Percentiles rank a stretch among this genome's conserved stretches.
Evolutionary conservation across 2,797 vertebrate species (phyloP).

Genomic region (Zenarchopterus dispar): DNA sequence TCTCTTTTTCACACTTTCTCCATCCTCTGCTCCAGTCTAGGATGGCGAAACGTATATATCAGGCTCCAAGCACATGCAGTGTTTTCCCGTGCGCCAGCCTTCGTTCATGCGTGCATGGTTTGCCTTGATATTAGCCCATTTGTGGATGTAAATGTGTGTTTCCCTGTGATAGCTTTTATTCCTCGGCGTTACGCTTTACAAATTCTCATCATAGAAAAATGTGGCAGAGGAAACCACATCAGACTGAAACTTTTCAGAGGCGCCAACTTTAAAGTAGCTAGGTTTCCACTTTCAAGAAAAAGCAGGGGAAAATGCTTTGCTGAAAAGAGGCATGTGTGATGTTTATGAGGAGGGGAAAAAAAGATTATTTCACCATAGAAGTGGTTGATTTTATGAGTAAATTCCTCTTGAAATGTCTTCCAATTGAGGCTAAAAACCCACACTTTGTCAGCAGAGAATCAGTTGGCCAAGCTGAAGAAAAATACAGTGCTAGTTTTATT

Average conservation of each 20-base stretch:
- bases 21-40: too few species aligned
- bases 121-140: too few species aligned
- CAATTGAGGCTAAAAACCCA: background rate
- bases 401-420: constrained; percentile 41
- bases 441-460: too few species aligned
- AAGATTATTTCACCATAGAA: constrained; percentile 56
- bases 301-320: constrained; percentile 52
- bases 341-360: constrained; percentile 46
- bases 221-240: constrained; percentile 65
- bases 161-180: constrained; percentile 35
- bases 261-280: constrained; percentile 48
- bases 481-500: too few species aligned
- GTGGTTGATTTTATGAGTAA: constrained; percentile 50
- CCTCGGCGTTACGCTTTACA: constrained; percentile 44
- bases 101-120: too few species aligned
- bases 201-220: constrained; percentile 60
- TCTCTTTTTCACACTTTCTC: too few species aligned
- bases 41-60: too few species aligned
- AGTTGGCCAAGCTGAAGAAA: too few species aligned
- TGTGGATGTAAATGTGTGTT: too few species aligned
- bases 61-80: too few species aligned
- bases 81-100: too few species aligned
- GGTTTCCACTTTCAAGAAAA: constrained; percentile 41
- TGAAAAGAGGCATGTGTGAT: constrained; percentile 60
- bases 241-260: constrained; percentile 52